A percentile compares a stretch with the other conserved stretches of the same genome.
Conservation (phyloP, 1,140 invertebrate genomes). For the Caenorhabditis brenneri region DNA sequence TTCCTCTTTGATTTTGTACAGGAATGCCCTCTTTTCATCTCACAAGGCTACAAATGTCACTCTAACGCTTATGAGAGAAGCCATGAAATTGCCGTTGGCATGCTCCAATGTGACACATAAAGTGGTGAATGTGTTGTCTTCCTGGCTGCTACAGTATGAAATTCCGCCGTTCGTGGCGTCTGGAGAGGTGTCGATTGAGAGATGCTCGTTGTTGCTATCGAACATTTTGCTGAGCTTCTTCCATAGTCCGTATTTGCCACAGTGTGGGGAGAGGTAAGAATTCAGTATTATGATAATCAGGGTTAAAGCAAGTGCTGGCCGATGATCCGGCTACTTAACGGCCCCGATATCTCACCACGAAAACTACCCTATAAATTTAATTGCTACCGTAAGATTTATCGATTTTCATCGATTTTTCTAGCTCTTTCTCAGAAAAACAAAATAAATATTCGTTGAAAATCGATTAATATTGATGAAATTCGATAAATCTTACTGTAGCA, state of each 20-base stretch:
- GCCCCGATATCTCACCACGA: no score
- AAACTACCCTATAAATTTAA: no score
- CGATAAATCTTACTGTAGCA: no score
- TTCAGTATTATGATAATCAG: no score
- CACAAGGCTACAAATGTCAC: conserved; percentile 63
- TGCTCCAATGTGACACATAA: conserved; percentile 68
- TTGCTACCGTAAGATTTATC: no score
- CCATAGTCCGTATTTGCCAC: conserved; percentile 61
- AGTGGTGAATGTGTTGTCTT: conserved; percentile 61
- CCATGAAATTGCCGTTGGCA: conserved; percentile 64
- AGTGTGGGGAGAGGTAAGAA: conserved; percentile 59
- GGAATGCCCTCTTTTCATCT: conserved; percentile 57
- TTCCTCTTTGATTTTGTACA: conserved; percentile 59
- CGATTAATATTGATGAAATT: no score
- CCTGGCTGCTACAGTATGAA: conserved; percentile 67
- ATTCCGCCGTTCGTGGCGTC: conserved; percentile 65
- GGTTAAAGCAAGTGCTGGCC: no score
- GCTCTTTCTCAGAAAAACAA: no score
- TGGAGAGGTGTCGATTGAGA: conserved; percentile 56
- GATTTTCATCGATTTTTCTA: no score
- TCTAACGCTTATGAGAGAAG: conserved; percentile 66
- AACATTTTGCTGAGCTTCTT: conserved; percentile 65
- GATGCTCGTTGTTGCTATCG: conserved; percentile 61
- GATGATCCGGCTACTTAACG: no score
- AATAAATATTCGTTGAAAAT: no score